Evolutionary conservation across 1,140 invertebrate species (phyloP), one percentile per base, ranked within the genome.

Genomic region (Hermetia illucens): DNA sequence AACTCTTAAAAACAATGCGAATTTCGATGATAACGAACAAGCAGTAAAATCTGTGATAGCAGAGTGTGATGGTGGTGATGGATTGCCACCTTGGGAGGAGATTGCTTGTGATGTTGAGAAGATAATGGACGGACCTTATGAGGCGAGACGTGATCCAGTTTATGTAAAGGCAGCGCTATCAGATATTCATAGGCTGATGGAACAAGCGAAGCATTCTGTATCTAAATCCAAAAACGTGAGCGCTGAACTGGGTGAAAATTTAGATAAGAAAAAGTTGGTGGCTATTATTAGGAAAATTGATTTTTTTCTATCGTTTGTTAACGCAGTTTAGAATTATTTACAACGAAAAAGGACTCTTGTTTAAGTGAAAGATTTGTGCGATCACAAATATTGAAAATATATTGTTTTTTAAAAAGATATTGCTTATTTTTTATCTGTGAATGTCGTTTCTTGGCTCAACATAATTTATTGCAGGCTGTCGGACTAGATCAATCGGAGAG

Each of bases 291-390:
- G 76, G 47, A 81, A 81, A 62, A 51, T 79, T 8, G 75, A 80
- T 50, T 82, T 73, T 60, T 75, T 76, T 55, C 59, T 79, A 40
- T 74, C 75, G 0, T 82, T 70, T 66, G 53, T 71, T 32, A 67
- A 71, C 24, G n/a, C n/a, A n/a, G n/a, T n/a, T n/a, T n/a, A n/a
- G n/a, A n/a, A n/a, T n/a, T n/a, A n/a, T n/a, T n/a, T n/a, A n/a
- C n/a, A n/a, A n/a, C n/a, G n/a, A n/a, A n/a, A n/a, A n/a, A n/a
- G n/a, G n/a, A n/a, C n/a, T n/a, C n/a, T n/a, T n/a, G n/a, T n/a
- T n/a, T n/a, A n/a, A n/a, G n/a, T n/a, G n/a, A n/a, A n/a, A n/a
- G n/a, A n/a, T n/a, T n/a, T n/a, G n/a, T n/a, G n/a, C n/a, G n/a
- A n/a, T n/a, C n/a, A n/a, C n/a, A n/a, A n/a, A n/a, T n/a, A n/a